A percentile compares a stretch with the other conserved stretches of the same genome.
phyloP scores from a whole-genome alignment of 2,113 vertebrate species.

The Psammodynastes pulverulentus region DNA sequence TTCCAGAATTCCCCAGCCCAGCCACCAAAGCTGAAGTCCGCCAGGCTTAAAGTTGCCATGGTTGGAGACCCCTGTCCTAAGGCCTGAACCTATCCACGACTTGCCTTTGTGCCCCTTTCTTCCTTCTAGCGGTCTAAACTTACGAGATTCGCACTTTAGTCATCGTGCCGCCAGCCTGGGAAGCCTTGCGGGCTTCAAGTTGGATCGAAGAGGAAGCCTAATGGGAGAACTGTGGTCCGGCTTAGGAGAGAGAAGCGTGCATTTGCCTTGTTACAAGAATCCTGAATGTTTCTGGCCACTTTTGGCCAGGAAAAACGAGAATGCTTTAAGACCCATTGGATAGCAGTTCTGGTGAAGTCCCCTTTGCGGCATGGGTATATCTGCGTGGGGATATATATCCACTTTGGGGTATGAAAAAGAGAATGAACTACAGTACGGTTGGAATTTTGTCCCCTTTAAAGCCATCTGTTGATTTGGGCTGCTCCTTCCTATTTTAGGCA shows the following conservation, averaged over 20 bases:
- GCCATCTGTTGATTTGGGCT: background rate
- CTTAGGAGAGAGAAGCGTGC: background rate
- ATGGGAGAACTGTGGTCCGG: background rate
- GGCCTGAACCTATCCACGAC: background rate
- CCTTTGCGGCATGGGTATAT: background rate
- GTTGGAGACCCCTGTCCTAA: too few species aligned
- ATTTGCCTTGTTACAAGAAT: background rate
- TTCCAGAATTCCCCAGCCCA: too few species aligned
- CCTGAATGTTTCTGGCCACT: too few species aligned
- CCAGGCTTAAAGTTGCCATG: too few species aligned
- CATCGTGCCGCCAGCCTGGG: background rate
- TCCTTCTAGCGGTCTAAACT: too few species aligned
- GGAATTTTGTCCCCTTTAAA: background rate
- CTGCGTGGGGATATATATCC: background rate
- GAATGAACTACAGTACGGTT: background rate
- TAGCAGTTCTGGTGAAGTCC: background rate
- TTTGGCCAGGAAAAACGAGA: background rate
- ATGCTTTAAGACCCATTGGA: background rate
- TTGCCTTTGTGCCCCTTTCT: background rate
- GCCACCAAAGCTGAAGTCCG: too few species aligned
- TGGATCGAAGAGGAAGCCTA: background rate
- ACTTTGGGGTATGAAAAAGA: background rate
- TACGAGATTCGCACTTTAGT: background rate
- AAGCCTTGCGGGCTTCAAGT: background rate
- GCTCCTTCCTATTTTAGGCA: background rate